Base-by-base conservation (phyloP, 2,888 invertebrate species). In the Strigamia maritima region DNA sequence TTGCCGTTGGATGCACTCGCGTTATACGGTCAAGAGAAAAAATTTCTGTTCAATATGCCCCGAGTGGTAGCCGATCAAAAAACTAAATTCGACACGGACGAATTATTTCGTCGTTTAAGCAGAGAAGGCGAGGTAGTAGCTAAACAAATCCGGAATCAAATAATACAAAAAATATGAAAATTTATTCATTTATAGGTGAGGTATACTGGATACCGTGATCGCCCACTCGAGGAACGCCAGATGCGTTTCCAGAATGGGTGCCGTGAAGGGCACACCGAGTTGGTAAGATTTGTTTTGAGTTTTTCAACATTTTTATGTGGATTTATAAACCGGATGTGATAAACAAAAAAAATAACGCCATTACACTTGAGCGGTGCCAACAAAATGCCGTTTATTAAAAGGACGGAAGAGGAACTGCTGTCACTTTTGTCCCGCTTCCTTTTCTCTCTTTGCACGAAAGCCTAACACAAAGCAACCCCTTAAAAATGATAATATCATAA, bases 61-160 rank as follows among this genome's bases (percentile, higher is more conserved):
- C 90, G 95, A 81, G 97, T 98, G 79, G 97, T 98, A 81, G 95
- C 97, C 1, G 97, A 98, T 86, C 98, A 98, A 87, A 95, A 97
- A 86, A 91, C 92, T 40, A 97, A 97, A 87, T 98, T 98, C 86
- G 97, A 98, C 86, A 94, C 94, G 79, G 97, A 98, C 85, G 98
- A 98, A 87, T 90, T 97, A 77, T 98, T 98, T 86, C 91, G 96
- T 86, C 90, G 96, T 84, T 89, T 98, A 79, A 95, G 95, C 85
- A 90, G 97, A 78, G 97, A 97, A 87, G 94, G 94, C 84, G 97
- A 98, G 93, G 97, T 96, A 83, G 83, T 85, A 60, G n/a, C n/a
- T n/a, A n/a, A 2, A 49, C 2, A 49, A 49, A 31, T 31, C 31
- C 31, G 4, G 10, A 49, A 49, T 3, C 14, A 49, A 49, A 49